These are phyloP conservation scores for Tuta absoluta DNA, from an alignment of 2,888 invertebrate genomes.

Conservation along the genomic window DNA sequence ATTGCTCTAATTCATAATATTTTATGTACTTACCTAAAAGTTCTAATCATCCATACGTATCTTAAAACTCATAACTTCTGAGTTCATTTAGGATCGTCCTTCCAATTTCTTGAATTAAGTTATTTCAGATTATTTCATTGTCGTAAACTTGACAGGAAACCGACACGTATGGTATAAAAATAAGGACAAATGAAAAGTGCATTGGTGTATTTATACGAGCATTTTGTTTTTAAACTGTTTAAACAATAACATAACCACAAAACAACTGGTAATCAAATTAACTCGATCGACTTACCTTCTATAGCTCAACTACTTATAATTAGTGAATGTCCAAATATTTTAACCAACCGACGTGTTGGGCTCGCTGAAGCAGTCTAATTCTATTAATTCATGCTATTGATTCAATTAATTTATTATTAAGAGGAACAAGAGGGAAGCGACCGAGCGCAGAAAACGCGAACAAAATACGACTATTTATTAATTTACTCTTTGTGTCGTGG, in stretches of 20 bases:
- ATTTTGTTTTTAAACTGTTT: background rate
- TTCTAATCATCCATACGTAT: no score
- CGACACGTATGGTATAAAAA: no score
- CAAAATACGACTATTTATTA: slow-evolving; percentile 80
- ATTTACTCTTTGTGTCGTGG: slow-evolving; percentile 67
- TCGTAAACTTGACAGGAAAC: no score
- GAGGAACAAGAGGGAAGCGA: slow-evolving; percentile 71
- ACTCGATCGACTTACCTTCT: slow-evolving; percentile 52
- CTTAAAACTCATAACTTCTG: no score
- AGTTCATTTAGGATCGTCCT: no score
- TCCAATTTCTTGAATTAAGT: no score
- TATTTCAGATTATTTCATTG: no score
- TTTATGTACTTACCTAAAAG: background rate
- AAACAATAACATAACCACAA: slow-evolving; percentile 31
- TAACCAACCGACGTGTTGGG: slow-evolving; percentile 65
- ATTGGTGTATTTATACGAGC: no score
- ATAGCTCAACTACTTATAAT: slow-evolving; percentile 54
- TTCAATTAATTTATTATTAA: slow-evolving; percentile 67
- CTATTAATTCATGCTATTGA: slow-evolving; percentile 64
- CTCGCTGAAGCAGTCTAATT: slow-evolving; percentile 71
- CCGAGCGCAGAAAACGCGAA: slow-evolving; percentile 70
- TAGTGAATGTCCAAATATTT: slow-evolving; percentile 66
- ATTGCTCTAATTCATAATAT: background rate
- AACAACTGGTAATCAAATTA: slow-evolving; percentile 48
- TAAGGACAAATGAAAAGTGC: no score